Conservation (phyloP, 2,797 vertebrate species). For the Acridotheres tristis region DNA sequence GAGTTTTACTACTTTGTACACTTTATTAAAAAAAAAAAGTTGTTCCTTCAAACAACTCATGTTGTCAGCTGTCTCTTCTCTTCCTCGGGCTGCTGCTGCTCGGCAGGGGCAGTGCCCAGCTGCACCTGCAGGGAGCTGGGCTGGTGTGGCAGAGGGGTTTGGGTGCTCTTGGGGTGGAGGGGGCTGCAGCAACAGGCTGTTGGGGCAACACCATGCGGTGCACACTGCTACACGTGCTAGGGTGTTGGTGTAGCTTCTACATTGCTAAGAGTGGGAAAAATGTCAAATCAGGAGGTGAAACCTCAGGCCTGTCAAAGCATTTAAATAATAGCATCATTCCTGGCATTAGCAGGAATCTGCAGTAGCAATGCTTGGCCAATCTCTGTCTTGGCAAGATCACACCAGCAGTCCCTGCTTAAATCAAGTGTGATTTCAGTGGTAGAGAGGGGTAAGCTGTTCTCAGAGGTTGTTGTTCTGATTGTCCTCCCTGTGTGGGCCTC, state of each 20-base stretch:
- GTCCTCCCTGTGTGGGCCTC: constrained; percentile 78
- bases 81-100: not conserved
- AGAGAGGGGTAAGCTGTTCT: not conserved
- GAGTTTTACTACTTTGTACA: constrained; percentile 68
- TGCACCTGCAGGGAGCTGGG: fast-evolving
- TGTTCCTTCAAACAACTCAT: not conserved
- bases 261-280: not conserved
- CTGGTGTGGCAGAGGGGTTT: not conserved
- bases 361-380: not conserved
- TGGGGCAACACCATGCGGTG: fast-evolving
- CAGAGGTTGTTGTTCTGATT: constrained; percentile 82
- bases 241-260: not conserved
- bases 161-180: not conserved
- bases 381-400: not conserved
- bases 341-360: not conserved
- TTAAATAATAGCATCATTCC: not conserved
- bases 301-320: not conserved
- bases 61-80: not conserved
- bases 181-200: not conserved
- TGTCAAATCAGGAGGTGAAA: not conserved
- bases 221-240: fast-evolving
- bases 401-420: not conserved
- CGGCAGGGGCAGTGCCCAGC: not conserved
- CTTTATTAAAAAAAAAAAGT: constrained; percentile 67
- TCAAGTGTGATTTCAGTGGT: not conserved